Evolutionary conservation across 2,797 vertebrate species (phyloP).

Genomic region (Arnoldichthys spilopterus): DNA sequence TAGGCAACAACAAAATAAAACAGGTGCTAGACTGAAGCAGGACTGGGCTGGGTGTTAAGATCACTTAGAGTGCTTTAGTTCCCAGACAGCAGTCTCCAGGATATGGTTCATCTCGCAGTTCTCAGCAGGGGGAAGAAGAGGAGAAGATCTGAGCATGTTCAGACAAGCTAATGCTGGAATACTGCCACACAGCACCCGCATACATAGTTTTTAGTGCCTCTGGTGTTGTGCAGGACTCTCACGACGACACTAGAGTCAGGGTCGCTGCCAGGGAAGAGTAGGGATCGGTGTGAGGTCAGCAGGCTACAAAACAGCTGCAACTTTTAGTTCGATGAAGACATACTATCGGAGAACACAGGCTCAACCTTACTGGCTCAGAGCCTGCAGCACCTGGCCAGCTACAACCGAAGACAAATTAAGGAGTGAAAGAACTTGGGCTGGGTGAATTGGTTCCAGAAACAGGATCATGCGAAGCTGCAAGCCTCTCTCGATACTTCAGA

Average conservation of each 20-base stretch:
- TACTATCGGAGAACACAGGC: not conserved
- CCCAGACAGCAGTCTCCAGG: constrained; percentile 4
- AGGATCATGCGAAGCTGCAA: not conserved
- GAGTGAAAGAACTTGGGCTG: not conserved
- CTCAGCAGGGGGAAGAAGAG: not conserved
- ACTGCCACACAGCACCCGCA: constrained; percentile 42
- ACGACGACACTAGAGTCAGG: constrained; percentile 26
- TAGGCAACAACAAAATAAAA: not conserved
- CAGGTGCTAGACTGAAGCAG: not conserved
- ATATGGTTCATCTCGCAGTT: not conserved
- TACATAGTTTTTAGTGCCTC: too few relatives aligned
- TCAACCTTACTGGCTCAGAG: not conserved
- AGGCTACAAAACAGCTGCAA: constrained; percentile 27
- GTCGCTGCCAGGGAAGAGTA: constrained; percentile 14
- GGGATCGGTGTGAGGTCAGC: constrained; percentile 33
- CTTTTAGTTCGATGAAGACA: constrained; percentile 27
- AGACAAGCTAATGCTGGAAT: constrained; percentile 47
- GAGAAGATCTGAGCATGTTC: constrained; percentile 33
- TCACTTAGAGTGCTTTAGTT: constrained; percentile 1
- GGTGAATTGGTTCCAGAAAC: not conserved
- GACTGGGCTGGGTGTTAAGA: not conserved
- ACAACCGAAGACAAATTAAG: constrained; percentile 15
- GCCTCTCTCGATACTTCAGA: not conserved
- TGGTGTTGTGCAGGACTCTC: not conserved
- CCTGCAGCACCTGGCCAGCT: constrained; percentile 32